Evolutionary conservation across 2,797 vertebrate genomes (phyloP), one percentile per base, ranked within the genome.

Genomic region (Phrynocephalus vlangalii): DNA sequence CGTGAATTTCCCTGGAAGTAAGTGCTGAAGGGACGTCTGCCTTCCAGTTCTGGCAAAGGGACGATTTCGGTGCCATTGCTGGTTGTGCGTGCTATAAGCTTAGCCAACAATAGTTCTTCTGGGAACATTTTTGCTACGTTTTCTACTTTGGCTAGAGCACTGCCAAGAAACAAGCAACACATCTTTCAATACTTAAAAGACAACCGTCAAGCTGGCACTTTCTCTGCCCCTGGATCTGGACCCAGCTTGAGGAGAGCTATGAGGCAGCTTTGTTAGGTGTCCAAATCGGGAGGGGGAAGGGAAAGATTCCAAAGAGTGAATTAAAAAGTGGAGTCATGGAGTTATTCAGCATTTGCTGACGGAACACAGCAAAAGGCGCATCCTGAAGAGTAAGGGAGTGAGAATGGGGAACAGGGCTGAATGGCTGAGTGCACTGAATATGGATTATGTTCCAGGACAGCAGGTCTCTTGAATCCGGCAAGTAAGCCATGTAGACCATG

Each of bases 171-270:
- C 86, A 87, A 82, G 1, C 8, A 92, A 84, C 83, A 84, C 91
- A 93, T 95, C 91, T 84, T 91, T 93, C 92, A 90, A 66, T 2
- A 68, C n/a, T 86, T 79, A 72, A 91, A 94, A 92, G 88, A 86
- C 88, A 82, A 87, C 73, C 88, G 92, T 90, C 91, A 93, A 83
- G 84, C 84, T 90, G 91, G 89, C 56, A 75, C 90, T 72, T 86
- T 78, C 77, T 79, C 1, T 83, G 66, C 87, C 71, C n/a, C 87
- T 0, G 3, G 83, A 84, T 88, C 79, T 90, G 83, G 82, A 18
- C 22, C 0, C 77, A 18, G 81, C 75, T 68, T 22, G 72, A 89
- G 93, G 94, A 95, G 92, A 90, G 73, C 90, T 94, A 95, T 77
- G 7, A 94, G 92, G 92, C 87, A 86, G 90, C 75, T 67, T 91